phyloP scores from a whole-genome alignment of 2,888 invertebrate species.

The Adelognathus sp. region DNA sequence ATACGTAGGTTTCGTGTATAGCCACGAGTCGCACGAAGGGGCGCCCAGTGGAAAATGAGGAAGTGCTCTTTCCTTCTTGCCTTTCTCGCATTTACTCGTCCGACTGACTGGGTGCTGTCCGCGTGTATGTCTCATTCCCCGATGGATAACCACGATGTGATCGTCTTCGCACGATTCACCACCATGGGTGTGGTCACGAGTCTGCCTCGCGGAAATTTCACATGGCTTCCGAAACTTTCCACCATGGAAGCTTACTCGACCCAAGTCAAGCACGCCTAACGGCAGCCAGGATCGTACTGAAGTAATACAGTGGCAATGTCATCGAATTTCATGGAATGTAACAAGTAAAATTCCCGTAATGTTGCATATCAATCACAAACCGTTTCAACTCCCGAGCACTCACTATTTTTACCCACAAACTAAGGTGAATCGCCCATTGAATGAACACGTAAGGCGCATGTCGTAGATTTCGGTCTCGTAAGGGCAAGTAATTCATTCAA shows the following conservation, averaged over 20 bases:
- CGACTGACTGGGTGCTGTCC: not conserved
- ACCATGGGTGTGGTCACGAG: conserved; percentile 8
- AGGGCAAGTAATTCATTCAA: no score
- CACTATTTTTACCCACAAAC: no score
- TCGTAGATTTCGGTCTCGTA: no score
- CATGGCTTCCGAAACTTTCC: conserved; percentile 45
- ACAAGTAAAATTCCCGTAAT: no score
- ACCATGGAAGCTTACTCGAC: conserved; percentile 38
- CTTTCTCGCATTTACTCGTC: not conserved
- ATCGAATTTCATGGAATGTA: no score
- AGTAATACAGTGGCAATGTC: no score
- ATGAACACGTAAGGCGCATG: no score
- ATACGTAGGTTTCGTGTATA: not conserved
- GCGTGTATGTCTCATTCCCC: conserved; percentile 7
- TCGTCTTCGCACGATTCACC: not conserved
- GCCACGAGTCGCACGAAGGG: conserved; percentile 5
- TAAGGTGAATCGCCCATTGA: no score
- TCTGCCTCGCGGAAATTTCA: conserved; percentile 19
- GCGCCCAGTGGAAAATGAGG: conserved; percentile 17
- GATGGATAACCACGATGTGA: not conserved
- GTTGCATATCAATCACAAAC: no score
- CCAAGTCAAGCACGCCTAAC: no score
- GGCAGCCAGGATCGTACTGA: no score
- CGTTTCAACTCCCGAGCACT: no score
- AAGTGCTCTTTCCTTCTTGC: not conserved